A percentile compares a stretch with the other conserved stretches of the same genome.
Evolutionary conservation across 2,113 vertebrate genomes (phyloP).

Genomic region (Macquaria ambigua): DNA sequence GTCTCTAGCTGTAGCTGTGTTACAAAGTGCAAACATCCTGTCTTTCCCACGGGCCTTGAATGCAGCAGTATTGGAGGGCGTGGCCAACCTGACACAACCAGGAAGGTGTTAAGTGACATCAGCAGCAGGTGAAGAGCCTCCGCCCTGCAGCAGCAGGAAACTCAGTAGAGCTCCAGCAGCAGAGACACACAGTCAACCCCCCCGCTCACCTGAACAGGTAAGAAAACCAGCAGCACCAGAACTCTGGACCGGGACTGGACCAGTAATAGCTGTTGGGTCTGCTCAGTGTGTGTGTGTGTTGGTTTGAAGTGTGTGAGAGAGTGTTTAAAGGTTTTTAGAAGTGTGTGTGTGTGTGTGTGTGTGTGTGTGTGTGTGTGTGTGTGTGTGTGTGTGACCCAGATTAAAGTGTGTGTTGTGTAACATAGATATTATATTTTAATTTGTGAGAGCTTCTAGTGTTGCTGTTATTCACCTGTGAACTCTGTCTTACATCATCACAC

Average conservation of each 20-base stretch:
- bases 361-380: no score
- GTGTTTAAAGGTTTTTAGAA: not conserved
- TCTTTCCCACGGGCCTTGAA: constrained; percentile 1
- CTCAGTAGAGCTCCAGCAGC: not conserved
- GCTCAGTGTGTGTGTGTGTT: not conserved
- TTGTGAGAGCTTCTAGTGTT: rapidly evolving
- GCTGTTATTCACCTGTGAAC: not conserved
- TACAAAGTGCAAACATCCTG: not conserved
- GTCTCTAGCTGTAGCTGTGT: not conserved
- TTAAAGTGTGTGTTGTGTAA: not conserved
- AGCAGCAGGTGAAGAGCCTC: not conserved
- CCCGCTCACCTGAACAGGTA: constrained; percentile 58
- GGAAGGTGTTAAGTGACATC: not conserved
- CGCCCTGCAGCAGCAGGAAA: constrained; percentile 12
- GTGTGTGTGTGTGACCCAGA: not conserved
- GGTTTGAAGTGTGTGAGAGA: not conserved
- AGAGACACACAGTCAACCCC: not conserved
- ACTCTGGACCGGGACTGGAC: not conserved
- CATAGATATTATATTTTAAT: not conserved
- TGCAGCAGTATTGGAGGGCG: not conserved
- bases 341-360: not conserved
- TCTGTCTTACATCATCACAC: no score
- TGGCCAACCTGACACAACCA: not conserved
- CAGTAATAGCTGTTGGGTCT: not conserved
- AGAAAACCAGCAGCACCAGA: constrained; percentile 4